A percentile compares a stretch with the other conserved stretches of the same genome.
Evolutionary conservation across 2,797 vertebrate species (phyloP).

Genomic region (Rallus crepitans): DNA sequence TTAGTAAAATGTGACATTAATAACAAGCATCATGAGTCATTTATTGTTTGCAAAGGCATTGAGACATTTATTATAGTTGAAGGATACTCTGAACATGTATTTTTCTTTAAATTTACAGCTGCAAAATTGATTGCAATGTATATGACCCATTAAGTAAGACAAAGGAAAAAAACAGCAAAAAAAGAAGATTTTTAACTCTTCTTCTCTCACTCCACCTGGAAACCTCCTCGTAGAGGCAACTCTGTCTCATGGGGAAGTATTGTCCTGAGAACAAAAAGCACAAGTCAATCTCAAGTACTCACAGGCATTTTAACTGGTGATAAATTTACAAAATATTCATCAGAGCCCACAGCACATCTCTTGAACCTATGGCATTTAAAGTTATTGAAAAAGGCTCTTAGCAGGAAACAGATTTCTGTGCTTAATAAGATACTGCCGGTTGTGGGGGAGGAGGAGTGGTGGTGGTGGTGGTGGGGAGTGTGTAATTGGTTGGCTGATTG

Average conservation of each 20-base stretch:
- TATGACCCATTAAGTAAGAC: not conserved
- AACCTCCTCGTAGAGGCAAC: not conserved
- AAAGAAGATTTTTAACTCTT: not conserved
- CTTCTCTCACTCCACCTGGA: not conserved
- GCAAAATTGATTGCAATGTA: not conserved
- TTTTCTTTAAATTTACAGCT: not conserved
- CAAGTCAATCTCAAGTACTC: not conserved
- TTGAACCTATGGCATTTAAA: not conserved
- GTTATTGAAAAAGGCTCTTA: not conserved
- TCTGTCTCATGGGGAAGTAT: not conserved
- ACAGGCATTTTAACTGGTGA: not conserved
- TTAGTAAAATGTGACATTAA: not conserved
- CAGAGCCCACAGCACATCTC: not conserved
- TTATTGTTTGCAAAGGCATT: too few species aligned
- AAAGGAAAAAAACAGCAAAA: not conserved
- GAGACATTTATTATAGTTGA: not conserved
- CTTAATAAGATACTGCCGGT: not conserved
- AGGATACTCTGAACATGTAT: not conserved
- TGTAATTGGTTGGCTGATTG: not conserved
- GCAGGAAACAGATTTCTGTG: not conserved
- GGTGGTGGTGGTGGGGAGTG: too few species aligned
- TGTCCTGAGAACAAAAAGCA: not conserved
- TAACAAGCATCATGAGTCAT: not conserved
- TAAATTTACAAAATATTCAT: not conserved
- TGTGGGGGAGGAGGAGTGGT: too few species aligned